Evolutionary conservation across 2,797 vertebrate genomes (phyloP).

Genomic region (Phyllotis vaccarum): DNA sequence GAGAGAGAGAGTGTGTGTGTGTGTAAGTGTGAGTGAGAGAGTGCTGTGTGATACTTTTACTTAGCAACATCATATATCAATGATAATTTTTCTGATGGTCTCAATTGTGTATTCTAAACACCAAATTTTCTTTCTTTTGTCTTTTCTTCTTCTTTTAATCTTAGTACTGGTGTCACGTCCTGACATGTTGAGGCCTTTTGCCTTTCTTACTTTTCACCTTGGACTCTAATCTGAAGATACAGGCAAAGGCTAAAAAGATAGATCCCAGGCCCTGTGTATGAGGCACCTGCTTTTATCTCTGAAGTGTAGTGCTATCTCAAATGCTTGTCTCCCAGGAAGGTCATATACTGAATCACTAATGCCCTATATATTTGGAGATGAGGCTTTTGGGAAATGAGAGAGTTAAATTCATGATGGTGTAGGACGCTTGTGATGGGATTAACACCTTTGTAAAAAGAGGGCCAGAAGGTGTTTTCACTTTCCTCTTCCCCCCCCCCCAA

Average conservation of each 20-base stretch:
- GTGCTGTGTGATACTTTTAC: conserved; percentile 23
- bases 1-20: neutral
- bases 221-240: neutral
- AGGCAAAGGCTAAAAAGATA: conserved; percentile 56
- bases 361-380: neutral
- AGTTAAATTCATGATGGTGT: neutral
- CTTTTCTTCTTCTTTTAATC: neutral
- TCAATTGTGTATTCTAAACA: conserved; percentile 65
- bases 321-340: neutral
- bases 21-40: neutral
- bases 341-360: neutral
- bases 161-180: neutral
- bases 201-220: neutral
- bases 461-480: neutral
- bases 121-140: neutral
- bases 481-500: neutral
- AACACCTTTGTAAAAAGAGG: neutral
- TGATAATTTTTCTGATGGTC: conserved; percentile 54
- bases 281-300: neutral
- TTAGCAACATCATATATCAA: conserved; percentile 18
- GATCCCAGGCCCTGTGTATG: conserved; percentile 26
- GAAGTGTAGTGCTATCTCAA: neutral
- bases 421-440: neutral
- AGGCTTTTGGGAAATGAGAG: neutral
- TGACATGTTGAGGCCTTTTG: neutral